Evolutionary conservation across 2,113 vertebrate species (phyloP), one percentile per base, ranked within the genome.

Genomic region (Pholis gunnellus): DNA sequence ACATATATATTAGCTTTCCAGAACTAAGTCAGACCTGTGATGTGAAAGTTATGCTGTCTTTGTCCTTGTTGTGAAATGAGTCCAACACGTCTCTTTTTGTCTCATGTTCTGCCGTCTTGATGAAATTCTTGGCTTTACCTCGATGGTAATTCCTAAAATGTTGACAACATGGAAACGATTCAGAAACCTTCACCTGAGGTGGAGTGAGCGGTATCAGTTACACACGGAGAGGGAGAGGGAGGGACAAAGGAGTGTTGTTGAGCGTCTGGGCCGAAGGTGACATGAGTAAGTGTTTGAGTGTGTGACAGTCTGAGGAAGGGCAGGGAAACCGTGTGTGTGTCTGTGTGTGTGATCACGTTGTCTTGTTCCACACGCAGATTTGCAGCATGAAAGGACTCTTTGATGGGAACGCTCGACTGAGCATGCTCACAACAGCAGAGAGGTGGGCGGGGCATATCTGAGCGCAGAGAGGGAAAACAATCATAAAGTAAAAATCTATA

Each of bases 211-310:
- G 57, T 60, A 60, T 34, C 57, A 9, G 57, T 34, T 60, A 60
- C 57, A 60, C 7, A 22, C 2, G 18, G 15, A 50, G 14, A 59
- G 25, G 27, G 25, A 29, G 5, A 59, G 25, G 5, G 50, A 8
- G 34, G 34, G 20, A 60, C 57, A 60, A 60, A n/a, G 61, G 13
- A 10, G 34, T n/a, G 63, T 25, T 65, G 36, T 65, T 66, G 38
- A 14, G 57, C 7, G 57, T 60, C 57, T 18, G 29, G 29, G 29
- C 38, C 38, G 38, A 17, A 44, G 38, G 61, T 64, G 61, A 64
- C 61, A 14, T 11, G 34, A 64, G 61, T 64, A 40, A 64, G 61
- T 65, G 63, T 65, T n/a, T n/a, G 36, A 25, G 63, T 22, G 38
- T 17, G 64, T 42, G 40, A 44, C 38, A 17, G 64, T 25, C 29